A percentile compares a stretch with the other conserved stretches of the same genome.
These are phyloP conservation scores for Heteromormyrus szaboi DNA, from an alignment of 2,797 vertebrate genomes.

Conservation along the genomic window DNA sequence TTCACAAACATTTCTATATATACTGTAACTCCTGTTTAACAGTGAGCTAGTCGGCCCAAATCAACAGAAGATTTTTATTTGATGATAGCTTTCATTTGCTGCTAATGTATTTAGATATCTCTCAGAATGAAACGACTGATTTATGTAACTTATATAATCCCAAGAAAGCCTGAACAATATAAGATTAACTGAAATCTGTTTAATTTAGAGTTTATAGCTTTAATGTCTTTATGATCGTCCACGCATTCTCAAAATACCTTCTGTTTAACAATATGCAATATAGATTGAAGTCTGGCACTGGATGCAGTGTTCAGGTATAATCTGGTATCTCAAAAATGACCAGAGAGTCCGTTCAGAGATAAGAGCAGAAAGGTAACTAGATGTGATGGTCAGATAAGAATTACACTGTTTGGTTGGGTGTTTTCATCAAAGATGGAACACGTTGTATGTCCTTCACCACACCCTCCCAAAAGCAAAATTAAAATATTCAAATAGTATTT, in stretches of 20 bases:
- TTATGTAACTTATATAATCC: not conserved
- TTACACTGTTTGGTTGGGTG: not conserved
- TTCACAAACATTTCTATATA: not conserved
- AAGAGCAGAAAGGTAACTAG: not conserved
- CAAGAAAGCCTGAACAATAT: not conserved
- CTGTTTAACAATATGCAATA: not conserved
- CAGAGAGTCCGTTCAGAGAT: not conserved
- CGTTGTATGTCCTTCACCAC: not conserved
- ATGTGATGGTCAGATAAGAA: not conserved
- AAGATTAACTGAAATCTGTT: not conserved
- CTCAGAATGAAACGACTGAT: not conserved
- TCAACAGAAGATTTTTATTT: not conserved
- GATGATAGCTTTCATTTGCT: not conserved
- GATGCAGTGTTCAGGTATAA: not conserved
- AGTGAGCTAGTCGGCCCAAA: not conserved
- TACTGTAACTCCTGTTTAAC: not conserved
- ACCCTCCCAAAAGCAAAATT: not conserved
- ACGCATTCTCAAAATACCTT: not conserved
- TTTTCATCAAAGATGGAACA: not conserved
- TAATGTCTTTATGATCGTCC: not conserved
- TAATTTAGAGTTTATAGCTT: not conserved
- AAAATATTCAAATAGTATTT: not conserved
- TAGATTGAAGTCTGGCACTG: not conserved
- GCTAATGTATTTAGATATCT: not conserved
- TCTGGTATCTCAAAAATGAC: not conserved